Percentiles rank a stretch among this genome's conserved stretches.
Evolutionary conservation across 2,888 invertebrate species (phyloP).

Genomic region (Melieria omissa): DNA sequence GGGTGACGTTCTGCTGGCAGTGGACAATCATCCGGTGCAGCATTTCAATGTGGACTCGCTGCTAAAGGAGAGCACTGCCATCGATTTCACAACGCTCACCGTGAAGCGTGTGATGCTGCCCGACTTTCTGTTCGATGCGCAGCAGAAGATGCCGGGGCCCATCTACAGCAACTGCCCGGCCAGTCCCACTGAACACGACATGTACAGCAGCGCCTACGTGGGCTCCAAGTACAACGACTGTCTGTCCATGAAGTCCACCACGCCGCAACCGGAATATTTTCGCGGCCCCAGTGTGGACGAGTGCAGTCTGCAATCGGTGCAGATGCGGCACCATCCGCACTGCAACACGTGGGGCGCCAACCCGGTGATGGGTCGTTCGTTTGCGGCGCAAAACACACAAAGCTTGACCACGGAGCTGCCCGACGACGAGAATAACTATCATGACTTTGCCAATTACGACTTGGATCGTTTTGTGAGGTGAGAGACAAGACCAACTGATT

Average conservation of each 20-base stretch:
- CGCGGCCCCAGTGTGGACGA: constrained; percentile 56
- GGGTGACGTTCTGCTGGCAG: constrained; percentile 87
- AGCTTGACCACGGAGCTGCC: constrained; percentile 65
- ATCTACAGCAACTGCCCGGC: constrained; percentile 64
- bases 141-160: constrained; percentile 59
- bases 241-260: constrained; percentile 62
- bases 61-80: constrained; percentile 60
- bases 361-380: constrained; percentile 55
- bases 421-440: constrained; percentile 59
- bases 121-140: constrained; percentile 64
- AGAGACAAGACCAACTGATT: constrained; percentile 15
- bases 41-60: constrained; percentile 66
- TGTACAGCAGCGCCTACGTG: constrained; percentile 60
- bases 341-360: constrained; percentile 41
- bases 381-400: constrained; percentile 62
- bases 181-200: constrained; percentile 56
- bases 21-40: constrained; percentile 83
- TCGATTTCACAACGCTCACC: constrained; percentile 63
- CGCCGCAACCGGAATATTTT: constrained; percentile 65
- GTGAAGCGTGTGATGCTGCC: constrained; percentile 65
- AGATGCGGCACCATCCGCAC: constrained; percentile 56
- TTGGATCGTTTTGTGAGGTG: constrained; percentile 64
- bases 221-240: constrained; percentile 60
- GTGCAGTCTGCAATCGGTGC: constrained; percentile 58
- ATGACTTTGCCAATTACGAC: constrained; percentile 60